Evolutionary conservation across 2,113 vertebrate species (phyloP), one percentile per base, ranked within the genome.

Genomic region (Seriola dumerili): DNA sequence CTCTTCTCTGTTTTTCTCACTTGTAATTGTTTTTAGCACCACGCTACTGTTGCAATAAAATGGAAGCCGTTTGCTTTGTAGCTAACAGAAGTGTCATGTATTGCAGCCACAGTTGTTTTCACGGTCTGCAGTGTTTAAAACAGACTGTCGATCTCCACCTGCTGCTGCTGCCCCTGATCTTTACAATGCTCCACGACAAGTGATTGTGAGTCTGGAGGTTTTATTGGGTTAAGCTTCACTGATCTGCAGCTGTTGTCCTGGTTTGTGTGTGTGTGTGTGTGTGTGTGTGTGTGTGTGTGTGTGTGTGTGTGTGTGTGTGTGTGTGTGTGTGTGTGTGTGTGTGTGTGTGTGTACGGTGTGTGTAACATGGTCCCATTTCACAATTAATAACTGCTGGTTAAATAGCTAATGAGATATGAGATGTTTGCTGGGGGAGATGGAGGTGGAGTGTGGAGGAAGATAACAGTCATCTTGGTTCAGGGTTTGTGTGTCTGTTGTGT

Each of bases 391-490:
- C 52, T 10, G 10, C 73, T 81, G 81, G 21, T 75, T 64, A 83
- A 88, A 92, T 1, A 86, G 36, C 48, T 48, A 17, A 64, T 59
- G 80, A 21, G 84, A 87, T 86, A 73, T 0, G 38, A 72, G 68
- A 38, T 84, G 88, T 70, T 87, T 72, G 62, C 44, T 54, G 58
- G 70, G 52, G 75, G 58, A 83, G 57, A 65, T 65, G 23, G 68
- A 77, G 63, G 59, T 46, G 16, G 54, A 54, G 55, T 73, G 76
- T 54, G 78, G 40, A 67, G 65, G 32, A 29, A 69, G 87, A 86
- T 85, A 82, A 64, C n/a, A 1, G 9, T 4, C 10, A 23, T 69
- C 32, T 54, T 34, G 34, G 52, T 23, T 69, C 48, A 62, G 76
- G 25, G 25, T 62, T 44, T 48, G 48, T 55, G 34, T 50, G 14